A percentile compares a stretch with the other conserved stretches of the same genome.
phyloP scores from a whole-genome alignment of 2,888 invertebrate genomes.

The Serrognathus titanus region DNA sequence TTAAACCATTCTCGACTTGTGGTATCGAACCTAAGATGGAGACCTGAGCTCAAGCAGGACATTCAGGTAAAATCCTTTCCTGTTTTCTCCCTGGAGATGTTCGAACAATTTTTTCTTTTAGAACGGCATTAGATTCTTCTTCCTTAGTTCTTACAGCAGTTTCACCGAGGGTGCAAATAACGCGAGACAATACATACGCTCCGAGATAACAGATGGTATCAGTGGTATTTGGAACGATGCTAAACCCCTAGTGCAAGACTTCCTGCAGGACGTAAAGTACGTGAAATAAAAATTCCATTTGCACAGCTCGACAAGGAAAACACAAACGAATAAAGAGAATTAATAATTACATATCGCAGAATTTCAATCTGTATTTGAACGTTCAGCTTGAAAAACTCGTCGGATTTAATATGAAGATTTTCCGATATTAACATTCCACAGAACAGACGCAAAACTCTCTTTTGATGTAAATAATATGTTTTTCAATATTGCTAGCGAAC shows the following conservation, averaged over 20 bases:
- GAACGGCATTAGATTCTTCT: slow-evolving; percentile 14
- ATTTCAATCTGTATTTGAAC: background rate
- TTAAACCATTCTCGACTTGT: slow-evolving; percentile 81
- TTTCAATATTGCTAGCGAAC: too few relatives aligned
- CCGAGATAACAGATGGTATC: slow-evolving; percentile 66
- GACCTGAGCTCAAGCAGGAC: slow-evolving; percentile 68
- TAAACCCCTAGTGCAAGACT: slow-evolving; percentile 64
- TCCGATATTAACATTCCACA: background rate
- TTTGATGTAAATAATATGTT: too few relatives aligned
- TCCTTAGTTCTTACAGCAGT: slow-evolving; percentile 14
- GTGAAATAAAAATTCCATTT: slow-evolving; percentile 16
- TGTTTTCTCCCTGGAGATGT: too few relatives aligned
- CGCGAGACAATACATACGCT: slow-evolving; percentile 65
- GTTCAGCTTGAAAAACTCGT: background rate
- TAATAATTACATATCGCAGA: background rate
- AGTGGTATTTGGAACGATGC: slow-evolving; percentile 74
- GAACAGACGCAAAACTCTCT: too few relatives aligned
- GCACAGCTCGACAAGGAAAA: background rate
- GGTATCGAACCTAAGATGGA: slow-evolving; percentile 76
- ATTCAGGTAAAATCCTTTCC: slow-evolving; percentile 47
- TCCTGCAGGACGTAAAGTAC: slow-evolving; percentile 68
- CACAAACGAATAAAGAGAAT: background rate
- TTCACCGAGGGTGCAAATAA: slow-evolving; percentile 50
- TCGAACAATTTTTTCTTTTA: slow-evolving; percentile 7
- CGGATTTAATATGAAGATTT: background rate